Base-by-base conservation (phyloP, 2,113 vertebrate species). In the Bucco capensis region DNA sequence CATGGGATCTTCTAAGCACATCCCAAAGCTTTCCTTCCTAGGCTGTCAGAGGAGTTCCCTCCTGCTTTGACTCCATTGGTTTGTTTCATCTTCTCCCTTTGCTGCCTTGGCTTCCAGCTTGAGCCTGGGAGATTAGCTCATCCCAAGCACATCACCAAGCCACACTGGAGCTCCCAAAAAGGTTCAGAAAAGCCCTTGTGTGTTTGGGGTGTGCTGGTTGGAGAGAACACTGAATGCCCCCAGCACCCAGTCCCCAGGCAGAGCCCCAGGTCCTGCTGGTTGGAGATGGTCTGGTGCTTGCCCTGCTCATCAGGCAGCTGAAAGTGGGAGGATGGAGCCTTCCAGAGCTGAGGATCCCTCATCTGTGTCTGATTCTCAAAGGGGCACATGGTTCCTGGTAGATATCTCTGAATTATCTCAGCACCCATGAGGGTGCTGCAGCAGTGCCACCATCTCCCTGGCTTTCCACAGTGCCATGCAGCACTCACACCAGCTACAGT, bases 171-270 rank as follows among this genome's bases (percentile, higher is more conserved):
- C 58, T 38, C 58, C 35, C 3, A 0, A 8, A 46, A 66, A 60
- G n/a, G 49, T 50, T 76, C 54, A 86, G 58, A 35, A 51, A 61
- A 53, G 42, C 31, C 28, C 11, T 13, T 0, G 2, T 60, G 21
- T 2, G 3, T 74, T 77, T 27, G 46, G 25, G 46, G 11, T 28
- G 19, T 61, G 62, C 84, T 69, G 54, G 8, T 74, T 77, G 64
- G 60, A 57, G 40, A 33, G 56, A 58, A 30, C 24, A 60, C 27
- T 1, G 1, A 58, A 15, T 58, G 28, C 10, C 16, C 14, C 17
- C 18, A 42, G 0, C 16, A n/a, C n/a, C n/a, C n/a, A n/a, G n/a
- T n/a, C 9, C 19, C 4, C n/a, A 38, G 16, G 8, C 42, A 33
- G 54, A 73, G 47, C 30, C 7, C 2, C 35, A 61, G 89, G 28